These are phyloP conservation scores for Epizoanthus ramosus DNA, from an alignment of 92 coral and sea anemone genomes.

Conservation along the genomic window DNA sequence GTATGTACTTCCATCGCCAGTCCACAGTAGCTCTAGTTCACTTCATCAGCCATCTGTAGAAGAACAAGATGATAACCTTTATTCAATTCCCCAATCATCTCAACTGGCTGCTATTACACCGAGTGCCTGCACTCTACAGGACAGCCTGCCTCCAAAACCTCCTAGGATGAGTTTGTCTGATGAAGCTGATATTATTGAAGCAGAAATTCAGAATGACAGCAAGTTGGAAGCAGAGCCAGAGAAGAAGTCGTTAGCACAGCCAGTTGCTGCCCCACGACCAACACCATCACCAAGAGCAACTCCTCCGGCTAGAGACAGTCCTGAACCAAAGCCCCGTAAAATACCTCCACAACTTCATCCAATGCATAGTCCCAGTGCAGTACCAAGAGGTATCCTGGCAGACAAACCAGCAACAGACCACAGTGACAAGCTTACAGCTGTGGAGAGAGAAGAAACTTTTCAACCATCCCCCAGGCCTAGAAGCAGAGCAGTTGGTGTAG, in stretches of 20 bases:
- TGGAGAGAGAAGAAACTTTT: neutral
- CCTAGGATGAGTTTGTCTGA: constrained; percentile 19
- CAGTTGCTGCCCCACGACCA: constrained; percentile 6
- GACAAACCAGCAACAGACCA: neutral
- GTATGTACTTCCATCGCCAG: neutral
- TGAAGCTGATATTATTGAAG: constrained; percentile 8
- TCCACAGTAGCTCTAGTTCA: neutral
- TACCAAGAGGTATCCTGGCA: neutral
- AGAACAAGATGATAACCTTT: constrained; percentile 19
- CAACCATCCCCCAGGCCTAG: constrained; percentile 32
- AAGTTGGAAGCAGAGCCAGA: neutral
- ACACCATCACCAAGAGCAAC: constrained; percentile 12
- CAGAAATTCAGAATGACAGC: neutral
- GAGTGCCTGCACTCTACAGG: neutral
- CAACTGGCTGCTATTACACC: neutral
- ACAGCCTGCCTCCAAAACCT: constrained; percentile 11
- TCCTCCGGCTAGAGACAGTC: neutral
- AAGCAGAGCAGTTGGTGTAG: constrained; percentile 26
- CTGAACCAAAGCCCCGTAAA: constrained; percentile 33
- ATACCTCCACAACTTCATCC: constrained; percentile 1
- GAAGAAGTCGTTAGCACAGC: neutral
- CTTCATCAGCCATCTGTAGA: neutral
- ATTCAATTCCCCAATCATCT: constrained; percentile 1
- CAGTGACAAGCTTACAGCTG: neutral
- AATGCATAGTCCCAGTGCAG: neutral